phyloP scores from a whole-genome alignment of 2,797 vertebrate genomes.

The Manis javanica region DNA sequence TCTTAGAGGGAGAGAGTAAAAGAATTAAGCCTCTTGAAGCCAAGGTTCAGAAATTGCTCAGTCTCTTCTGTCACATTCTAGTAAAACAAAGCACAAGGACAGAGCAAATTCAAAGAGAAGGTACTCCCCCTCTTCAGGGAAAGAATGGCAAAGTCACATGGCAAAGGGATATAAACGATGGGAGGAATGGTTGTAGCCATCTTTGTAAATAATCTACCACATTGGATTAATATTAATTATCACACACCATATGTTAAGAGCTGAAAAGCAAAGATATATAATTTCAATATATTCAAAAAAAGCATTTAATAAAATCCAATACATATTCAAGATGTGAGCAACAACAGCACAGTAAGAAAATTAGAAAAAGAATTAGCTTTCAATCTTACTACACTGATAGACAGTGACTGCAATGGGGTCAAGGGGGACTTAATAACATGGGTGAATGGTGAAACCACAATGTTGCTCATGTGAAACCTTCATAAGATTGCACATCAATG shows the following conservation, averaged over 20 bases:
- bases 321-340: background rate
- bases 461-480: too few relatives aligned
- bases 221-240: background rate
- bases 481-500: too few relatives aligned
- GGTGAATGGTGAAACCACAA: too few relatives aligned
- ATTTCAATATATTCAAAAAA: background rate
- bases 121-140: background rate
- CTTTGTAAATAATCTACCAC: background rate
- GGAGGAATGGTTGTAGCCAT: background rate
- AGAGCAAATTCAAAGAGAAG: background rate
- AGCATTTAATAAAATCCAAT: background rate
- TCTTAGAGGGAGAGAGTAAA: background rate
- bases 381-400: too few relatives aligned
- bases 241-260: background rate
- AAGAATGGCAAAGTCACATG: background rate
- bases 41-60: background rate
- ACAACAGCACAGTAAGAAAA: background rate
- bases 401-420: too few relatives aligned
- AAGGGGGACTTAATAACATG: too few relatives aligned
- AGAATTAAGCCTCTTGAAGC: background rate
- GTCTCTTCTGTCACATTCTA: background rate
- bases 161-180: background rate
- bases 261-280: background rate
- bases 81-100: background rate
- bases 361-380: background rate